These are phyloP conservation scores for Chiridota heheva DNA, from an alignment of 35 echinoderm and acorn worm species.

Conservation along the genomic window DNA sequence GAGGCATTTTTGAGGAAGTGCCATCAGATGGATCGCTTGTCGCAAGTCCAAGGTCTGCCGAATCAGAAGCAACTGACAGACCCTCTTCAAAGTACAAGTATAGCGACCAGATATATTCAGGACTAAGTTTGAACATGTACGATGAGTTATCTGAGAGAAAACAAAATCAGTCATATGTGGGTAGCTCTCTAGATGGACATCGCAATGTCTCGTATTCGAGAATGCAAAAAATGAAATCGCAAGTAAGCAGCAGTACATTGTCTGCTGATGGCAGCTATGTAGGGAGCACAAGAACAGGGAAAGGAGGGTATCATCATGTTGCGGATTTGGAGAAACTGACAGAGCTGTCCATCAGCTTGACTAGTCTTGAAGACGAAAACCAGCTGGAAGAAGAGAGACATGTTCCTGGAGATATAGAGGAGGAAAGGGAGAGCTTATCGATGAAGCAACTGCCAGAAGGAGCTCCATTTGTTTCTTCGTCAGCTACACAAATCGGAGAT, in stretches of 20 bases:
- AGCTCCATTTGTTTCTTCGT: slow-evolving; percentile 39
- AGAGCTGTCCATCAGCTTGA: slow-evolving; percentile 26
- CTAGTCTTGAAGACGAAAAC: slow-evolving; percentile 22
- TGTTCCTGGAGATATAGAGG: not conserved
- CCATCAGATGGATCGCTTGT: slow-evolving; percentile 25
- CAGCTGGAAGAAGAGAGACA: not conserved
- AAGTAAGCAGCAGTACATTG: not conserved
- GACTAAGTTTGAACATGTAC: slow-evolving; percentile 65
- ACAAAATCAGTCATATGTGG: slow-evolving; percentile 8
- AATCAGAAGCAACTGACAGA: too few relatives aligned
- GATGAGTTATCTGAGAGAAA: slow-evolving; percentile 74
- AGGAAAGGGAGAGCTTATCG: not conserved
- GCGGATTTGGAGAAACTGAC: slow-evolving; percentile 16
- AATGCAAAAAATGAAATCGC: not conserved
- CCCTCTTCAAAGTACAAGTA: not conserved
- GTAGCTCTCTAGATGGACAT: not conserved
- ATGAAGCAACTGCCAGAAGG: not conserved
- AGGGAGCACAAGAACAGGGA: slow-evolving; percentile 11
- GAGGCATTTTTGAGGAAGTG: slow-evolving; percentile 6
- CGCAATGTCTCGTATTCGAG: slow-evolving; percentile 15
- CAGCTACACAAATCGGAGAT: slow-evolving; percentile 69
- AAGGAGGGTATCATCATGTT: slow-evolving; percentile 3
- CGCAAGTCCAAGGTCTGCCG: not conserved
- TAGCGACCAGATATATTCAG: slow-evolving; percentile 17
- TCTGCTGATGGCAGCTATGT: not conserved